Evolutionary conservation across 2,113 vertebrate genomes (phyloP).

Genomic region (Datnioides undecimradiatus): DNA sequence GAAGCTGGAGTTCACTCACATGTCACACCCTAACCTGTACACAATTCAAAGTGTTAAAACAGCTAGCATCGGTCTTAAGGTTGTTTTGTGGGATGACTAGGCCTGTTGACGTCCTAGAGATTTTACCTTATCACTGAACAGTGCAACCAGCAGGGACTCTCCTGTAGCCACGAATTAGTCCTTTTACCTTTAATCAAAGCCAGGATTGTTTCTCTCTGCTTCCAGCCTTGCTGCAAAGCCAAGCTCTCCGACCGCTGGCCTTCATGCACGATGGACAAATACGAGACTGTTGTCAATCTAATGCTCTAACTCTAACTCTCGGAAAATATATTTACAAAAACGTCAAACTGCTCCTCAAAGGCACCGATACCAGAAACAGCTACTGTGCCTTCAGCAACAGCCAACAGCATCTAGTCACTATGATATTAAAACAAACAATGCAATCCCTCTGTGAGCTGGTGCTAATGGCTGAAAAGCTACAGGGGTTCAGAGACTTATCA

Average conservation of each 20-base stretch:
- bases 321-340: not conserved
- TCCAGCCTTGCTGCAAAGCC: slow-evolving; percentile 9
- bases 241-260: slow-evolving; percentile 2
- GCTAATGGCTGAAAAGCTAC: not conserved
- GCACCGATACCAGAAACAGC: not conserved
- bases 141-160: no score
- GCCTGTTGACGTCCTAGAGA: no score
- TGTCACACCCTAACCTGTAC: no score
- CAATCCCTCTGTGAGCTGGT: not conserved
- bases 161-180: no score
- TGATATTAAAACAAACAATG: not conserved
- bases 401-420: not conserved
- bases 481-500: not conserved
- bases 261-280: not conserved
- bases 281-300: not conserved
- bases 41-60: no score
- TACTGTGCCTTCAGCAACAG: not conserved
- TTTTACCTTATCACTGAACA: no score
- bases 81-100: no score
- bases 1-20: no score
- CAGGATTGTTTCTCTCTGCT: not conserved
- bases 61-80: no score
- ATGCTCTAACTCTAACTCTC: not conserved
- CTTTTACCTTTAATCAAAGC: not conserved
- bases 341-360: not conserved